Evolutionary conservation across 2,888 invertebrate genomes (phyloP), one percentile per base, ranked within the genome.

Genomic region (Endotricha flammealis): DNA sequence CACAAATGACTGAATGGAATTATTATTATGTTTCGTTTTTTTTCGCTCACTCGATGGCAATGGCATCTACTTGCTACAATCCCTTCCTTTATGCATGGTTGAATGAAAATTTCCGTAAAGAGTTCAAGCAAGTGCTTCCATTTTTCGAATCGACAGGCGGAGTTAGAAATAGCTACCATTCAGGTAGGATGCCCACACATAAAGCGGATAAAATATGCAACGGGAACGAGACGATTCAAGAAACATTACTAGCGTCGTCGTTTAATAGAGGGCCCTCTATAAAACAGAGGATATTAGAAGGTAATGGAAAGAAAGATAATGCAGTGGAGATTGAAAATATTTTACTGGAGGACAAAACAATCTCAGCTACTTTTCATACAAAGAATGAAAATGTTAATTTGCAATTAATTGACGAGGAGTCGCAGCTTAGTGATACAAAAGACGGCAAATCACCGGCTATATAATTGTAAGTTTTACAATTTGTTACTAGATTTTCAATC

Each of bases 71-170:
- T 0, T 96, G 97, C 71, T 98, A 98, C 87, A 99, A 98, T 71
- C 97, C 98, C 0, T 96, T 99, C 66, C 88, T 98, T 4, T 99
- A 98, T 71, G 98, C 98, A 10, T 98, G 98, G 97, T 90, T 98
- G 67, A 99, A 99, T 74, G 98, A 97, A 55, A 95, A 95, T 75
- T 98, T 98, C 67, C 91, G 97, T 41, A 97, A 97, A 70, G 97
- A 97, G 72, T 97, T 97, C 69, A 95, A 93, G 61, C 91, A 93
- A 71, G 93, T 94, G 0, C 68, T 91, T 42, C 91, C 91, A 46
- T 90, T 91, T 59, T 89, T 90, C 55, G 89, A 89, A 50, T 83
- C 89, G 0, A 71, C 73, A 6, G 71, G 76, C 36, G 74, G 83
- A 39, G 89, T 90, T 66, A 71, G 88, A 29, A 81, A 80, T 38